These are phyloP conservation scores for Sakesphorus luctuosus DNA, from an alignment of 2,113 vertebrate genomes.

Conservation along the genomic window DNA sequence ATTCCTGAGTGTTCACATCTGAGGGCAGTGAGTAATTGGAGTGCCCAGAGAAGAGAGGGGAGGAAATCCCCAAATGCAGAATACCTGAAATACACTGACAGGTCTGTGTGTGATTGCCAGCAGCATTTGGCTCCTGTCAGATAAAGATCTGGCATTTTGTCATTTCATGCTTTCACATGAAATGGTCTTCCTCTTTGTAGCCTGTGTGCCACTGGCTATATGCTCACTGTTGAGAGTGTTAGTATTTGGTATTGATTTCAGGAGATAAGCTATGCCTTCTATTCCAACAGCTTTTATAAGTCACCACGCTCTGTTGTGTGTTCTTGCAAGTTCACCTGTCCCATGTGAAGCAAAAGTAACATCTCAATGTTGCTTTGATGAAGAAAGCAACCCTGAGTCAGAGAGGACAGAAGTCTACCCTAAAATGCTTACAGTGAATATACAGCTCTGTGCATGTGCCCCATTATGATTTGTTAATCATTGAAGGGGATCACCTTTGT, in stretches of 20 bases:
- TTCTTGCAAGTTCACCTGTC: background rate
- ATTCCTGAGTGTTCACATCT: background rate
- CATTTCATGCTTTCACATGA: background rate
- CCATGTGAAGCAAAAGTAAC: background rate
- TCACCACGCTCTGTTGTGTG: background rate
- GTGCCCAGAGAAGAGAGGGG: background rate
- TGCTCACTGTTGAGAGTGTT: background rate
- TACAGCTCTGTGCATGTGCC: background rate
- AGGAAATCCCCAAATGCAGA: background rate
- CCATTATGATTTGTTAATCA: background rate
- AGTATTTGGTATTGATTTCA: background rate
- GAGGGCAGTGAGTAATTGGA: background rate
- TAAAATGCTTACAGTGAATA: background rate
- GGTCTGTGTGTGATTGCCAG: rapidly evolving
- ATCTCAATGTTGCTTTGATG: background rate
- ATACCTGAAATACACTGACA: background rate
- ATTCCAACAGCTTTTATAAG: background rate
- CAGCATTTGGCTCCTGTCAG: background rate
- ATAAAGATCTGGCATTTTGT: background rate
- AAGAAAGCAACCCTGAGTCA: background rate
- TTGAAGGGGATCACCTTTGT: background rate
- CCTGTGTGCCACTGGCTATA: background rate
- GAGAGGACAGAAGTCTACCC: background rate
- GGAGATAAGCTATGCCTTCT: background rate
- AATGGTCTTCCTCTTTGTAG: background rate